phyloP scores from a whole-genome alignment of 2,797 vertebrate genomes.

The Hapalemur alaotrensis region DNA sequence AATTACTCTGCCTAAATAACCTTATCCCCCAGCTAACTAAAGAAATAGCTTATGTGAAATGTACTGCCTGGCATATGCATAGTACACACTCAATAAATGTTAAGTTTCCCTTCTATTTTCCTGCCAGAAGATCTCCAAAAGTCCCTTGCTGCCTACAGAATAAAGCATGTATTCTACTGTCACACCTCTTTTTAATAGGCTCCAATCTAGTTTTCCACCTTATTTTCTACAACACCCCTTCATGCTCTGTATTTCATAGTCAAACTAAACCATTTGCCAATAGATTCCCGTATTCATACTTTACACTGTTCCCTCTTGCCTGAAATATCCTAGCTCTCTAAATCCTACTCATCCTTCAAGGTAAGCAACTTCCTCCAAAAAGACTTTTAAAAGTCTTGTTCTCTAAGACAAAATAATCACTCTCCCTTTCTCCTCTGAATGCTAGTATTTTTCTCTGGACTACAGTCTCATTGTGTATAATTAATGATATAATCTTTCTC shows the following conservation, averaged over 20 bases:
- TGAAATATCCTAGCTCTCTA: background rate
- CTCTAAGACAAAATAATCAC: background rate
- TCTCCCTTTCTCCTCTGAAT: background rate
- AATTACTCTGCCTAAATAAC: background rate
- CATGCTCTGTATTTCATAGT: background rate
- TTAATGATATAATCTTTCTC: background rate
- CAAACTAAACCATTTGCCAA: slow-evolving; percentile 21
- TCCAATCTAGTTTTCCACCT: background rate
- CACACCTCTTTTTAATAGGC: background rate
- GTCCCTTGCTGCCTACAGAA: background rate
- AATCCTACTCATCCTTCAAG: background rate
- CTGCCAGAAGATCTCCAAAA: background rate
- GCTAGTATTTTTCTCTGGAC: background rate
- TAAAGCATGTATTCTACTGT: background rate
- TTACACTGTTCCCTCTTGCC: background rate
- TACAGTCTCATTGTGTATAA: background rate
- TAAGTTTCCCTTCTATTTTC: background rate
- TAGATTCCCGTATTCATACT: background rate
- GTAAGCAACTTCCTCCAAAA: background rate
- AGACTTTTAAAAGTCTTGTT: background rate
- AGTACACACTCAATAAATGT: background rate
- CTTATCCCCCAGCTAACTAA: background rate
- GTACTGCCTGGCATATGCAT: background rate
- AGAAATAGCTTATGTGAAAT: background rate
- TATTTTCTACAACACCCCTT: slow-evolving; percentile 22